Evolutionary conservation across 2,113 vertebrate genomes (phyloP).

Genomic region (Circaetus cinerascens): DNA sequence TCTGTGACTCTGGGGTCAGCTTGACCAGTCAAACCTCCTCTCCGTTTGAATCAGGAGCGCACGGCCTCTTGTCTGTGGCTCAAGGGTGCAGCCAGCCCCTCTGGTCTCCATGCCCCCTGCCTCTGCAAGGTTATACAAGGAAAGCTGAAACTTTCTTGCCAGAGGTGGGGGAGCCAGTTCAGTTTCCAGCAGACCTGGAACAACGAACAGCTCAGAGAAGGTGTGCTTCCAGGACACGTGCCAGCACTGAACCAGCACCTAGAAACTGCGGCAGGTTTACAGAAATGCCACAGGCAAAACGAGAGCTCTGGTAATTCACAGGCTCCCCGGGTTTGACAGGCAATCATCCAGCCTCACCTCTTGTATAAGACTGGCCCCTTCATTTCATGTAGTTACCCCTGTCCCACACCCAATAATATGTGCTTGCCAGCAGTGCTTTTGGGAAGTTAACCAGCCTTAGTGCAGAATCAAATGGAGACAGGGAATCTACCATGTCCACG

Average conservation of each 20-base stretch:
- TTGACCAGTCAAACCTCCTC: not conserved
- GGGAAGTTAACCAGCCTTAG: not conserved
- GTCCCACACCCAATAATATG: constrained; percentile 28
- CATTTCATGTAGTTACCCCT: constrained; percentile 16
- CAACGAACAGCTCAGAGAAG: constrained; percentile 28
- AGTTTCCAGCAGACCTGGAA: constrained; percentile 22
- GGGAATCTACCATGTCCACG: not conserved
- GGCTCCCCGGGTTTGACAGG: constrained; percentile 35
- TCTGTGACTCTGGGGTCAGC: not conserved
- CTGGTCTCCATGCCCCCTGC: not conserved
- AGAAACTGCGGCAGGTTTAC: constrained; percentile 27
- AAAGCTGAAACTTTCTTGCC: constrained; percentile 14
- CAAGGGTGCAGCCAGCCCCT: not conserved
- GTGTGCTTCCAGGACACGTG: constrained; percentile 44
- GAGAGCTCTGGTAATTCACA: constrained; percentile 46
- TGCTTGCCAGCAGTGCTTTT: constrained; percentile 9
- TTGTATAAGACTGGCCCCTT: constrained; percentile 51
- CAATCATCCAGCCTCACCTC: constrained; percentile 52
- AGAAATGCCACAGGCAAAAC: constrained; percentile 57
- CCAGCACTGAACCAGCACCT: constrained; percentile 46
- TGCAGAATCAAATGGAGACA: not conserved
- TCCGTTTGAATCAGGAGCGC: accelerated
- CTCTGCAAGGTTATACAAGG: constrained; percentile 11
- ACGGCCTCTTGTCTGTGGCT: not conserved
- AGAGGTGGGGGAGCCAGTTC: not conserved